A percentile compares a stretch with the other conserved stretches of the same genome.
phyloP scores from a whole-genome alignment of 2,113 vertebrate species.

The Callorhinus ursinus region DNA sequence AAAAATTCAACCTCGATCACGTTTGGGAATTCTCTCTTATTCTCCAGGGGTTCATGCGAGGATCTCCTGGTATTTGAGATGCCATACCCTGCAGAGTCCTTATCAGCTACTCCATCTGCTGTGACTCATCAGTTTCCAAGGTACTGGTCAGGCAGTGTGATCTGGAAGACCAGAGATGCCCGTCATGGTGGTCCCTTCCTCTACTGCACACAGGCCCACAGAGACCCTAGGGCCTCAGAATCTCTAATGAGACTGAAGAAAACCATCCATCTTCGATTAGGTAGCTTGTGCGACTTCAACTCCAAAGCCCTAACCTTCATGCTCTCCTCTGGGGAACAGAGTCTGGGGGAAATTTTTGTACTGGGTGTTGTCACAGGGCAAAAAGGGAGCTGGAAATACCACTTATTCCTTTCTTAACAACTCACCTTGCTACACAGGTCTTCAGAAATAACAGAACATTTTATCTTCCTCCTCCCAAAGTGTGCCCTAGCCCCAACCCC shows the following conservation, averaged over 20 bases:
- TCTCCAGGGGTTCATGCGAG: neutral
- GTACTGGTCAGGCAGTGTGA: neutral
- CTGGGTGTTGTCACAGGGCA: neutral
- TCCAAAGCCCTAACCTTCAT: neutral
- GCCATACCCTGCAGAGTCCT: neutral
- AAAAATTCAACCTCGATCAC: neutral
- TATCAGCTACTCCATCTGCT: neutral
- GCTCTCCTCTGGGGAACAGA: neutral
- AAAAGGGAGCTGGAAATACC: neutral
- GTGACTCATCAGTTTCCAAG: neutral
- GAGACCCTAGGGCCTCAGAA: neutral
- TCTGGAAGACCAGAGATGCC: neutral
- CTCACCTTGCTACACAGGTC: neutral
- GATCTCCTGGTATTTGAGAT: neutral
- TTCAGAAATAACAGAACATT: neutral
- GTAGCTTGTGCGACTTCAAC: neutral
- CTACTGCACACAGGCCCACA: neutral
- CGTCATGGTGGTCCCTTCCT: neutral
- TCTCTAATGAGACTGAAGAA: neutral
- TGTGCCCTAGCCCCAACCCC: fast-evolving
- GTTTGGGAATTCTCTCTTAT: neutral
- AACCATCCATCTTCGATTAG: neutral
- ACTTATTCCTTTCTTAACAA: neutral
- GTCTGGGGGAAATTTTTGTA: neutral
- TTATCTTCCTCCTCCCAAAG: neutral